These are phyloP conservation scores for Urocyon cinereoargenteus DNA, from an alignment of 2,797 vertebrate genomes.

Conservation along the genomic window DNA sequence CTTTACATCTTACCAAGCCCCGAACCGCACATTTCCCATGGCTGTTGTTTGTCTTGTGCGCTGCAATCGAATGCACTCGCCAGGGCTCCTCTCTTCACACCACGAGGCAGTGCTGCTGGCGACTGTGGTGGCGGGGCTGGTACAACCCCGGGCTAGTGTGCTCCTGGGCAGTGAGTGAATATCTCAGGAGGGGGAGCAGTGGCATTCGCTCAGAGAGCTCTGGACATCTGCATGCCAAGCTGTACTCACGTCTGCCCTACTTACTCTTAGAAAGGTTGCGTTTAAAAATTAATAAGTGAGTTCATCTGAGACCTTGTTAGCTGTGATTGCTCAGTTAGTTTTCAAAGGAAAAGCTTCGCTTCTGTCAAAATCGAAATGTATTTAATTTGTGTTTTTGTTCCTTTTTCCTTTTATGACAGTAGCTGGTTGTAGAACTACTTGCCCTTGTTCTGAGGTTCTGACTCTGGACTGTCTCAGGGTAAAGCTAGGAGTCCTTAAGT, in stretches of 20 bases:
- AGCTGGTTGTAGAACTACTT: neutral
- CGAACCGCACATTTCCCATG: rapidly evolving
- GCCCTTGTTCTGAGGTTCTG: neutral
- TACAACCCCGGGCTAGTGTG: rapidly evolving
- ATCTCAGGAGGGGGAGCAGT: neutral
- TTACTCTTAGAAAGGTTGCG: neutral
- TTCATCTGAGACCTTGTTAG: neutral
- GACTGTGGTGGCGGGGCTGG: rapidly evolving
- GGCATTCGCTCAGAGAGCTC: neutral
- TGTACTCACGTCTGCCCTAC: rapidly evolving
- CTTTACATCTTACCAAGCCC: rapidly evolving
- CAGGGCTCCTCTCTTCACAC: neutral
- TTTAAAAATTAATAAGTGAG: neutral
- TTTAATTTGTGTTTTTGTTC: neutral
- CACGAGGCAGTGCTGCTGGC: rapidly evolving
- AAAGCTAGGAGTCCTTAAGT: neutral
- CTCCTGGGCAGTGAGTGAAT: neutral
- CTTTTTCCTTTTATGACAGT: neutral
- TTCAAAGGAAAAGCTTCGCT: conserved; percentile 35
- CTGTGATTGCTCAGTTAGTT: neutral
- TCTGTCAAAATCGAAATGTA: neutral
- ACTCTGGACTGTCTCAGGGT: neutral
- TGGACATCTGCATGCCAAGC: rapidly evolving
- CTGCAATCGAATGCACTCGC: rapidly evolving
- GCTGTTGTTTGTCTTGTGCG: rapidly evolving